Evolutionary conservation across 2,888 invertebrate genomes (phyloP).

Genomic region (Callimorpha dominula): DNA sequence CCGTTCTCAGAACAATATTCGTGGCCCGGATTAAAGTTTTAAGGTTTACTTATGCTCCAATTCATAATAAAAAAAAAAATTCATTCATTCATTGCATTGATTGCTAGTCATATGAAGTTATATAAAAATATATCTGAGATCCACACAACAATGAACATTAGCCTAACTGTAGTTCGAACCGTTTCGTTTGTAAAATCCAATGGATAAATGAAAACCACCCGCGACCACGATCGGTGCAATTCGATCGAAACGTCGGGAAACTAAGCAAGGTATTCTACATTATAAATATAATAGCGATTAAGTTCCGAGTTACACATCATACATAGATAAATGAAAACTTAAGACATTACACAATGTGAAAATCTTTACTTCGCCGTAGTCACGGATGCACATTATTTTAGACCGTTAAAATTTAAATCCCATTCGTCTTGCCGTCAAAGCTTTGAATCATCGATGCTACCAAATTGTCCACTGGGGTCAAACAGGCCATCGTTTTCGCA

Average conservation of each 20-base stretch:
- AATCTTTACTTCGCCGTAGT: background rate
- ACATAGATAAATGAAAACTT: no score
- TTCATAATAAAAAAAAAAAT: background rate
- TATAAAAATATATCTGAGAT: background rate
- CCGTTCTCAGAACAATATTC: background rate
- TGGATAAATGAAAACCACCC: background rate
- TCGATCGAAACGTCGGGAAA: no score
- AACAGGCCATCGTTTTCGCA: slow-evolving; percentile 64
- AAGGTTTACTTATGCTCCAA: background rate
- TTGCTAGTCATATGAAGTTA: background rate
- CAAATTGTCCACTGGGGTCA: slow-evolving; percentile 52
- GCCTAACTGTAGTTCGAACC: background rate
- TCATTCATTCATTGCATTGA: background rate
- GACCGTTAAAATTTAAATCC: slow-evolving; percentile 33
- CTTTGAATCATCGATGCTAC: slow-evolving; percentile 38
- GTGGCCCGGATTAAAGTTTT: background rate
- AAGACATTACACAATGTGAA: background rate
- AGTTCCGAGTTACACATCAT: no score
- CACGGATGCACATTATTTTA: slow-evolving; percentile 3
- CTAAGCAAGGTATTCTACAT: no score
- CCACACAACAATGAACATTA: background rate
- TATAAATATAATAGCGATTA: no score
- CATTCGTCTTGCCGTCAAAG: background rate
- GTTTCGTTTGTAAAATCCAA: background rate
- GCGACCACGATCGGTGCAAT: no score